Conservation (phyloP, 2,888 invertebrate genomes). For the Diachrysia chrysitis region DNA sequence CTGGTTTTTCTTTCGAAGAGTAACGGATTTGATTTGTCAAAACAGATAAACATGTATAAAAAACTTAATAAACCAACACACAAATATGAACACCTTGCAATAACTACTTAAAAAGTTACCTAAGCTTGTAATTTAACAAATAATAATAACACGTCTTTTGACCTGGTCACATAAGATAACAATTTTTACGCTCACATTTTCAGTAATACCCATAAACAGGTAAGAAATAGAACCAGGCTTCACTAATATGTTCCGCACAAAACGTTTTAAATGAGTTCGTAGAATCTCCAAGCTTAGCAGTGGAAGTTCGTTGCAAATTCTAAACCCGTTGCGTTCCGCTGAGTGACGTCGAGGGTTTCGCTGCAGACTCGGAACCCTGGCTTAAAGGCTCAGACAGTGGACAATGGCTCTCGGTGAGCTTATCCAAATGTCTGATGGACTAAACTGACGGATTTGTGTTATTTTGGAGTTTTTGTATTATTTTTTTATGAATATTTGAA, state of each 20-base stretch:
- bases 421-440: constrained; percentile 41
- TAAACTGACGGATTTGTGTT: constrained; percentile 33
- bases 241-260: not conserved
- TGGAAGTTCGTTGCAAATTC: constrained; percentile 26
- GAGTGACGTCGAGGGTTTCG: constrained; percentile 34
- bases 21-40: too few relatives aligned
- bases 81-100: too few relatives aligned
- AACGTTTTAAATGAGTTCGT: not conserved
- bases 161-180: too few relatives aligned
- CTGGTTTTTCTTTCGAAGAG: too few relatives aligned
- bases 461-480: not conserved
- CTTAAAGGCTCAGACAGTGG: constrained; percentile 43
- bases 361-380: constrained; percentile 42
- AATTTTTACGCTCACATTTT: too few relatives aligned
- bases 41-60: too few relatives aligned
- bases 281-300: constrained; percentile 19
- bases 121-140: too few relatives aligned
- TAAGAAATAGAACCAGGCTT: not conserved
- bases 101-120: too few relatives aligned
- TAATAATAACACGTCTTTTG: too few relatives aligned
- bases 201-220: not conserved
- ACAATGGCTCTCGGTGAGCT: constrained; percentile 31
- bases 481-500: too few relatives aligned
- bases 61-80: too few relatives aligned
- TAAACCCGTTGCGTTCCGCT: constrained; percentile 48